Evolutionary conservation across 2,888 invertebrate genomes (phyloP).

Genomic region (Tenodera sinensis): DNA sequence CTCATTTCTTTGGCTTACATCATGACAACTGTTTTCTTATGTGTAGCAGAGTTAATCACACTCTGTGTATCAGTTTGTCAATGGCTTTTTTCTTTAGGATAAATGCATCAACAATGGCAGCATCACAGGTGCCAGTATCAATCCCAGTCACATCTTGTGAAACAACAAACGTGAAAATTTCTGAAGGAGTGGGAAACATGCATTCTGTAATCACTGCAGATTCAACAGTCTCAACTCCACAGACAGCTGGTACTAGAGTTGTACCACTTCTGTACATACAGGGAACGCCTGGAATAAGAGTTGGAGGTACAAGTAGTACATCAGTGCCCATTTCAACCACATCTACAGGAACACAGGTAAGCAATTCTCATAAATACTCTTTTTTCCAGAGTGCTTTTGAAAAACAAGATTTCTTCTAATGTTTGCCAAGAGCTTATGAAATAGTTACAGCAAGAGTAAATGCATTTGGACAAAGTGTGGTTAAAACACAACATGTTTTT

Average conservation of each 20-base stretch:
- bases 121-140: not conserved
- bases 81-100: not conserved
- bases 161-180: not conserved
- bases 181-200: not conserved
- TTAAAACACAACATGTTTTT: too few species aligned
- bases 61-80: too few species aligned
- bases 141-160: not conserved
- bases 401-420: too few species aligned
- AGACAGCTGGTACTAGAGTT: conserved; percentile 39
- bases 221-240: not conserved
- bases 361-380: too few species aligned
- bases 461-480: too few species aligned
- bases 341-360: conserved; percentile 20
- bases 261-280: conserved; percentile 61
- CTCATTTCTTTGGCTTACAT: too few species aligned
- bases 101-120: conserved; percentile 1
- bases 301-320: not conserved
- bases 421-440: too few species aligned
- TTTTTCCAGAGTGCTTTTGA: too few species aligned
- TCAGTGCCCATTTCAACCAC: conserved; percentile 10
- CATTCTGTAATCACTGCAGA: not conserved
- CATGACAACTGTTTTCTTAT: too few species aligned
- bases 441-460: too few species aligned
- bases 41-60: too few species aligned
- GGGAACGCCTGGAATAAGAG: conserved; percentile 50